Percentiles rank a stretch among this genome's conserved stretches.
Evolutionary conservation across 2,888 invertebrate genomes (phyloP).

Genomic region (Lithophane socia): DNA sequence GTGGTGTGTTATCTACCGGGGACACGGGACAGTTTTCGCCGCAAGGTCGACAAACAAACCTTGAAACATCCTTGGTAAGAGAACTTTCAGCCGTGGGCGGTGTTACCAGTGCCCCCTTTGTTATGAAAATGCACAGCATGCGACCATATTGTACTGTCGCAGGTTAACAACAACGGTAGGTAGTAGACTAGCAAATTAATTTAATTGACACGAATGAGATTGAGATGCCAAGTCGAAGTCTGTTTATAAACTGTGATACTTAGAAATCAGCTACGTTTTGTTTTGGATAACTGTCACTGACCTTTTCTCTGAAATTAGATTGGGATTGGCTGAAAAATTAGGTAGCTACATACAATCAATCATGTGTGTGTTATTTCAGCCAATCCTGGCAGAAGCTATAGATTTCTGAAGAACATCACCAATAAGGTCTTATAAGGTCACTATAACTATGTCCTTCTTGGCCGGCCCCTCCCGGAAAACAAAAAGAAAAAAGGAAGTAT

Average conservation of each 20-base stretch:
- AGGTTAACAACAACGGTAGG: conserved; percentile 15
- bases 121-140: conserved; percentile 26
- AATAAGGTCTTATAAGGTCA: background rate
- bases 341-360: too few species aligned
- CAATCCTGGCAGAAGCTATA: background rate
- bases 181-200: conserved; percentile 33
- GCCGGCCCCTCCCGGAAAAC: background rate
- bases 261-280: conserved; percentile 20
- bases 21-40: conserved; percentile 68
- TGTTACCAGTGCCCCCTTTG: conserved; percentile 16
- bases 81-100: conserved; percentile 52
- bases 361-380: too few species aligned
- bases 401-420: background rate
- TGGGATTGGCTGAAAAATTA: background rate
- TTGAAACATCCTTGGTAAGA: conserved; percentile 68
- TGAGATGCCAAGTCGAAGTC: conserved; percentile 40
- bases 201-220: conserved; percentile 22
- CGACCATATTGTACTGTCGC: background rate
- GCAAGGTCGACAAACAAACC: conserved; percentile 87
- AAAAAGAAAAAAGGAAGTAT: background rate
- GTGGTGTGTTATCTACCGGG: conserved; percentile 66
- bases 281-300: conserved; percentile 33
- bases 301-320: conserved; percentile 17
- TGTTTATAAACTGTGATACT: conserved; percentile 43
- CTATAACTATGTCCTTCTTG: background rate